Evolutionary conservation across 2,113 vertebrate genomes (phyloP).

Genomic region (Nibea albiflora): DNA sequence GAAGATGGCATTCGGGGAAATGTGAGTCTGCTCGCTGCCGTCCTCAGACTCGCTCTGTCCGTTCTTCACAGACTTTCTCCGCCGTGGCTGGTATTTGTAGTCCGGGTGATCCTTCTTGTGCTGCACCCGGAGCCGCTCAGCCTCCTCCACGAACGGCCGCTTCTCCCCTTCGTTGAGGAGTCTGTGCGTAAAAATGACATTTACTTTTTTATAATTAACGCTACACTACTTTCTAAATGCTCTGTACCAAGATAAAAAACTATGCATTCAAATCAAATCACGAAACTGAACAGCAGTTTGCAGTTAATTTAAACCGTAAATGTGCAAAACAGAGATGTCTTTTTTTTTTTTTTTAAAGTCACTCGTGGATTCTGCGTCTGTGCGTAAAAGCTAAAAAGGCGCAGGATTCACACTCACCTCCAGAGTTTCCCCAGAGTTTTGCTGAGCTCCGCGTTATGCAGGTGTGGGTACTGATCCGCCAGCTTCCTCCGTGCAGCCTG

Average conservation of each 20-base stretch:
- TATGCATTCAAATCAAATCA: neutral
- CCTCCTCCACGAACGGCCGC: conserved; percentile 96
- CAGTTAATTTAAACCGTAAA: neutral
- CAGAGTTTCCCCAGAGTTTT: conserved; percentile 97
- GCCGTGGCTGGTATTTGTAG: conserved; percentile 97
- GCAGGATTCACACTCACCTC: conserved; percentile 85
- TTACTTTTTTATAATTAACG: no score
- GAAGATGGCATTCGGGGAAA: conserved; percentile 96
- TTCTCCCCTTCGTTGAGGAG: conserved; percentile 96
- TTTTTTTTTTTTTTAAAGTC: no score
- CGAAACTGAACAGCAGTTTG: neutral
- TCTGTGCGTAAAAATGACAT: conserved; percentile 74
- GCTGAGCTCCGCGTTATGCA: conserved; percentile 99
- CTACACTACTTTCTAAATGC: neutral
- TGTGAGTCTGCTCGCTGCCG: conserved; percentile 92
- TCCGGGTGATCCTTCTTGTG: conserved; percentile 99
- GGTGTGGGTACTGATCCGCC: conserved; percentile 96
- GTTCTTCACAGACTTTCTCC: conserved; percentile 96
- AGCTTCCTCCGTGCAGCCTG: conserved; percentile 97
- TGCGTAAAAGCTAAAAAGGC: conserved; percentile 6
- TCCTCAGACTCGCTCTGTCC: conserved; percentile 93
- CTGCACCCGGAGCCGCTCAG: conserved; percentile 95
- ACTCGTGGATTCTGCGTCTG: fast-evolving
- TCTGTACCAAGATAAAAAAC: neutral
- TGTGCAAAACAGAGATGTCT: neutral